Evolutionary conservation across 2,888 invertebrate genomes (phyloP), one percentile per base, ranked within the genome.

Genomic region (Orthosia cruda): DNA sequence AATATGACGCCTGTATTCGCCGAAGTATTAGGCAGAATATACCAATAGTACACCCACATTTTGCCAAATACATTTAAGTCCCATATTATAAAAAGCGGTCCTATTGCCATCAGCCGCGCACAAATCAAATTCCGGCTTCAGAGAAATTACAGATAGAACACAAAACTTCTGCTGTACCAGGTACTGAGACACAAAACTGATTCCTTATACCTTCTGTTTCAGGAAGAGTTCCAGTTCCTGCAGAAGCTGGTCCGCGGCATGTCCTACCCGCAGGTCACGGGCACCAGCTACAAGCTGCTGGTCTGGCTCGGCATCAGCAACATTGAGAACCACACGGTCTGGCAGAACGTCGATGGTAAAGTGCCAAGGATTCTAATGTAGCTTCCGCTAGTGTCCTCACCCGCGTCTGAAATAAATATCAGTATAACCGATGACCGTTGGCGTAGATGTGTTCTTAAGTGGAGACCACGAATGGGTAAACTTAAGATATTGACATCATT

Each of bases 291-390:
- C 85, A 91, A 90, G 66, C 85, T 93, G 23, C 80, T 95, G 5
- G 94, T 89, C 0, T 96, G 95, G 95, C 87, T 96, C n/a, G 96
- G 96, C 4, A 91, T 95, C 81, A 92, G 86, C 86, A 95, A 94
- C 80, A 73, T 92, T 0, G 91, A 92, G 0, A 85, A 95, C 77
- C 91, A 91, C 74, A 87, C 59, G 4, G 71, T 86, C 9, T 96
- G 96, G 96, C 91, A 69, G 71, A 95, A 92, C 20, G 76, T 95
- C 11, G 80, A 95, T 20, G 93, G 95, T 63, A 83, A 63, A 40
- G 4, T 61, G 4, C 9, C 52, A 3, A 49, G 0, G 9, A 16
- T 47, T 57, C 3, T 47, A n/a, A 11, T 45, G 13, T 3, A 40
- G 40, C 40, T 40, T 40, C 40, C 40, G 9, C 40, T 40, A 7